These are phyloP conservation scores for Lepidocyrtinus sp. DNA, from an alignment of 2,888 invertebrate genomes.

Conservation along the genomic window DNA sequence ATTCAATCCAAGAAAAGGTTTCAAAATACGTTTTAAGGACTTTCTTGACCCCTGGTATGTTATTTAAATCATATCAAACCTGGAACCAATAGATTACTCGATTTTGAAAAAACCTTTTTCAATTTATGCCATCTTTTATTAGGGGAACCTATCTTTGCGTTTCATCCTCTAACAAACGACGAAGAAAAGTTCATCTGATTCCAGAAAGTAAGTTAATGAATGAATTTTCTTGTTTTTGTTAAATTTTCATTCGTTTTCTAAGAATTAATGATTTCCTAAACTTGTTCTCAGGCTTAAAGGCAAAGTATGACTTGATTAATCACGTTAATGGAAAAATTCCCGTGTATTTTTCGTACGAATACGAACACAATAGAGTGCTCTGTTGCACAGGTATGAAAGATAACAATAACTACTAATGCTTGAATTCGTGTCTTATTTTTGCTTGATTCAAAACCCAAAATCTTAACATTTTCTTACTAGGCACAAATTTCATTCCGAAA, in stretches of 20 bases:
- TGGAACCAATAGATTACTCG: too few species aligned
- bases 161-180: slow-evolving; percentile 48
- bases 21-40: slow-evolving; percentile 48
- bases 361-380: slow-evolving; percentile 61
- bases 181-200: slow-evolving; percentile 60
- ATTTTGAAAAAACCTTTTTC: too few species aligned
- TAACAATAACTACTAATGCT: background rate
- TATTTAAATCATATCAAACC: too few species aligned
- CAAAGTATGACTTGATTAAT: slow-evolving; percentile 54
- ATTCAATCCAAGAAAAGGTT: slow-evolving; percentile 64
- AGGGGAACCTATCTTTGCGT: slow-evolving; percentile 65
- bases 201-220: slow-evolving; percentile 56
- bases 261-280: background rate
- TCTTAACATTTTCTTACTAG: slow-evolving; percentile 26
- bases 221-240: too few species aligned
- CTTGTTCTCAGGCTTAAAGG: slow-evolving; percentile 39
- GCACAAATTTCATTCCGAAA: slow-evolving; percentile 55
- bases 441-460: background rate
- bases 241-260: too few species aligned
- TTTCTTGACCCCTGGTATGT: slow-evolving; percentile 61
- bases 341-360: slow-evolving; percentile 64
- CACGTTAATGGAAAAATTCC: slow-evolving; percentile 47
- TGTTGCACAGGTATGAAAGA: slow-evolving; percentile 47
- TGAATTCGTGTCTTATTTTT: too few species aligned
- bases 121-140: too few species aligned